Evolutionary conservation across 2,113 vertebrate genomes (phyloP).

Genomic region (Nansenia antarctica): DNA sequence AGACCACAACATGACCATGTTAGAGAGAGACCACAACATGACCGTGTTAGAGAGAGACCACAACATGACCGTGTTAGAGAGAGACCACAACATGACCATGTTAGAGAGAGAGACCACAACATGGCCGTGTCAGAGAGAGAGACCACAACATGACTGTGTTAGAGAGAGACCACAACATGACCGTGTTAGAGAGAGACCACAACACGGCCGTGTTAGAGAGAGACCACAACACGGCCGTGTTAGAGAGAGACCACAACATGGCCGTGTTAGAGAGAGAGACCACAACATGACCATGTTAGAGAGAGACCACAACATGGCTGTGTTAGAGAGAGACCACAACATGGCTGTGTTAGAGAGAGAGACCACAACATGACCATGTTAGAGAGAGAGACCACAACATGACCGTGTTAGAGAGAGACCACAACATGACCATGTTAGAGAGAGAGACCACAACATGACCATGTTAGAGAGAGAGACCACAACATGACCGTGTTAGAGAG

Average conservation of each 20-base stretch:
- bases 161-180: conserved; percentile 46
- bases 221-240: not conserved
- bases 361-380: too few species aligned
- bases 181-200: not conserved
- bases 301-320: too few species aligned
- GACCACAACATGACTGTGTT: too few species aligned
- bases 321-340: too few species aligned
- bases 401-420: not conserved
- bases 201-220: too few species aligned
- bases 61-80: not conserved
- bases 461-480: conserved; percentile 54
- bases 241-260: not conserved
- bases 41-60: conserved; percentile 60
- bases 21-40: not conserved
- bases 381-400: conserved; percentile 45
- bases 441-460: not conserved
- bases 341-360: not conserved
- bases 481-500: not conserved
- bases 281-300: not conserved
- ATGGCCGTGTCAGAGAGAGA: not conserved
- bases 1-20: not conserved
- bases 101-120: too few species aligned
- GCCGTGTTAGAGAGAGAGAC: conserved; percentile 60
- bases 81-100: too few species aligned
- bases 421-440: not conserved